Percentiles rank a stretch among this genome's conserved stretches.
These are phyloP conservation scores for Seriola rivoliana DNA, from an alignment of 2,113 vertebrate genomes.

Conservation along the genomic window DNA sequence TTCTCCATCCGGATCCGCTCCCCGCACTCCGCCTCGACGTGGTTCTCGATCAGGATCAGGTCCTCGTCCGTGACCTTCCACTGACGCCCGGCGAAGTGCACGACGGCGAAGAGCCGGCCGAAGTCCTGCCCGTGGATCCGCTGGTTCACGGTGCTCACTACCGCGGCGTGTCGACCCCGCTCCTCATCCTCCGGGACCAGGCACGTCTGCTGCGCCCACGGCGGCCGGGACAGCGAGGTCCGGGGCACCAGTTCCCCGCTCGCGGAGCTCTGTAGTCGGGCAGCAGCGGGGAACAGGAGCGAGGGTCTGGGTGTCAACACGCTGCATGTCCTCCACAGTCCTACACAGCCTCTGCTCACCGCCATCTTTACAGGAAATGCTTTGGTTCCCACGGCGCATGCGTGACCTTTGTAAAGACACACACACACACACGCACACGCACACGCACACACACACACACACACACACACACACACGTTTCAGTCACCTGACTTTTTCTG, in stretches of 20 bases:
- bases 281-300: background rate
- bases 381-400: constrained; percentile 20
- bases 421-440: background rate
- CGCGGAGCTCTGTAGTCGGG: constrained; percentile 51
- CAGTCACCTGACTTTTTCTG: background rate
- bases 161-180: constrained; percentile 59
- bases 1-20: constrained; percentile 78
- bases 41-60: constrained; percentile 75
- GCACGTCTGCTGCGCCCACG: constrained; percentile 46
- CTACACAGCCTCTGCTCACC: constrained; percentile 29
- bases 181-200: constrained; percentile 44
- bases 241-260: constrained; percentile 36
- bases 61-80: constrained; percentile 79
- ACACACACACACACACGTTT: background rate
- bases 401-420: background rate
- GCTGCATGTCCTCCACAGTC: constrained; percentile 66
- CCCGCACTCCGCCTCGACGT: constrained; percentile 73
- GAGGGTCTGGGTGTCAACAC: background rate
- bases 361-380: constrained; percentile 69
- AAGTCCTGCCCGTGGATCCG: constrained; percentile 45
- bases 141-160: constrained; percentile 67
- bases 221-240: constrained; percentile 69
- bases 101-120: constrained; percentile 74
- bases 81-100: constrained; percentile 72
- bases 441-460: no score